These are phyloP conservation scores for Drosophila robusta DNA, from an alignment of 2,888 invertebrate species.

Conservation along the genomic window DNA sequence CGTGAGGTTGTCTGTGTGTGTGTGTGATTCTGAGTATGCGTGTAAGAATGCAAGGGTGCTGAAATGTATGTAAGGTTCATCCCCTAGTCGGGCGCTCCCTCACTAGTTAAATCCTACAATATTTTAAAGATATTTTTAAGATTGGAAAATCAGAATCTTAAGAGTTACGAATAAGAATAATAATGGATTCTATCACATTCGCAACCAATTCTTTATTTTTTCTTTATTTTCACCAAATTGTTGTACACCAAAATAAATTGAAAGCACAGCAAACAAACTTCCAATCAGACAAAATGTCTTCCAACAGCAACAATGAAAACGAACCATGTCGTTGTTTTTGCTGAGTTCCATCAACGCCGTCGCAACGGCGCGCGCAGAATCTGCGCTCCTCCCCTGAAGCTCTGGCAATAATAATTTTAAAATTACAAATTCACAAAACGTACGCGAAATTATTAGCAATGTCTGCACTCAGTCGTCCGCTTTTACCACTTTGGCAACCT, in stretches of 20 bases:
- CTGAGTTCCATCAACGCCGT: conserved; percentile 48
- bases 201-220: conserved; percentile 1
- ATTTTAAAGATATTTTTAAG: too few relatives aligned
- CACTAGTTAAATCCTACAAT: too few relatives aligned
- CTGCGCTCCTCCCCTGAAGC: conserved; percentile 33
- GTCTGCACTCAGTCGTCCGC: conserved; percentile 56
- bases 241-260: conserved; percentile 72
- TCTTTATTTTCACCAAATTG: conserved; percentile 49
- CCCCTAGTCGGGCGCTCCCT: too few relatives aligned
- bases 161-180: too few relatives aligned
- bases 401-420: conserved; percentile 71
- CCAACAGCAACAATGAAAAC: conserved; percentile 35
- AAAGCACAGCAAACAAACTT: conserved; percentile 52
- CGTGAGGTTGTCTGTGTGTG: too few relatives aligned
- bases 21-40: too few relatives aligned
- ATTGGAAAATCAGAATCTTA: too few relatives aligned
- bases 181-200: conserved; percentile 1
- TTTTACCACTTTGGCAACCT: conserved; percentile 23
- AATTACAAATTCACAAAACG: conserved; percentile 83
- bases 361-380: conserved; percentile 39
- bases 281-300: conserved; percentile 73
- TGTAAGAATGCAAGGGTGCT: too few relatives aligned
- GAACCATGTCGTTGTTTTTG: conserved; percentile 19
- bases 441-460: conserved; percentile 81
- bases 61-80: too few relatives aligned